A percentile compares a stretch with the other conserved stretches of the same genome.
These are phyloP conservation scores for Siniperca chuatsi DNA, from an alignment of 2,113 vertebrate genomes.

Conservation along the genomic window DNA sequence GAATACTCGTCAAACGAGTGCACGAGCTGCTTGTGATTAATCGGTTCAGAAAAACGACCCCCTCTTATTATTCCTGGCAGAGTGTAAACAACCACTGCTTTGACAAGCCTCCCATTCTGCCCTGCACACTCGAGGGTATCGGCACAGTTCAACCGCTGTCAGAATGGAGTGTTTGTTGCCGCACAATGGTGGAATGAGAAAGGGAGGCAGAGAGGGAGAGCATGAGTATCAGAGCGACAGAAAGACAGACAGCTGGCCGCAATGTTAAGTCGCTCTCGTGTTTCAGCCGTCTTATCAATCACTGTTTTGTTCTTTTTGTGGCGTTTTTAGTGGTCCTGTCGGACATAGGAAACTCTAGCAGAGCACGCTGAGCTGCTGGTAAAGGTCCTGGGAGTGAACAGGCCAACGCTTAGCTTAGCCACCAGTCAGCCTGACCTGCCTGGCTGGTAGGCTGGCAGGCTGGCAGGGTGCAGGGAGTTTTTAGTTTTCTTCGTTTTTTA, in stretches of 20 bases:
- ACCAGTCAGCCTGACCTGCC: conserved; percentile 58
- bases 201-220: conserved; percentile 56
- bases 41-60: conserved; percentile 70
- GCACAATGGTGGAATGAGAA: conserved; percentile 74
- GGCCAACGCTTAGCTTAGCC: conserved; percentile 59
- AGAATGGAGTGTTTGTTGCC: conserved; percentile 79
- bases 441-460: conserved; percentile 18
- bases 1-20: conserved; percentile 71
- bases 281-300: conserved; percentile 85
- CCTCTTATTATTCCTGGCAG: conserved; percentile 74
- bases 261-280: conserved; percentile 77
- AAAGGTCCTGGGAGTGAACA: conserved; percentile 70
- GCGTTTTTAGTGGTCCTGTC: conserved; percentile 74
- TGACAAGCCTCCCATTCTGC: conserved; percentile 77
- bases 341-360: conserved; percentile 70
- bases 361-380: conserved; percentile 58
- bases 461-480: conserved; percentile 24
- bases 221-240: conserved; percentile 69
- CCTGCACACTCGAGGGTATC: conserved; percentile 75
- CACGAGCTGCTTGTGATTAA: conserved; percentile 72
- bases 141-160: conserved; percentile 77
- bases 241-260: conserved; percentile 76
- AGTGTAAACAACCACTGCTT: conserved; percentile 81
- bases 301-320: conserved; percentile 82
- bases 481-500: conserved; percentile 14